Base-by-base conservation (phyloP, 2,888 invertebrate genomes). In the Heliconius cydno region DNA sequence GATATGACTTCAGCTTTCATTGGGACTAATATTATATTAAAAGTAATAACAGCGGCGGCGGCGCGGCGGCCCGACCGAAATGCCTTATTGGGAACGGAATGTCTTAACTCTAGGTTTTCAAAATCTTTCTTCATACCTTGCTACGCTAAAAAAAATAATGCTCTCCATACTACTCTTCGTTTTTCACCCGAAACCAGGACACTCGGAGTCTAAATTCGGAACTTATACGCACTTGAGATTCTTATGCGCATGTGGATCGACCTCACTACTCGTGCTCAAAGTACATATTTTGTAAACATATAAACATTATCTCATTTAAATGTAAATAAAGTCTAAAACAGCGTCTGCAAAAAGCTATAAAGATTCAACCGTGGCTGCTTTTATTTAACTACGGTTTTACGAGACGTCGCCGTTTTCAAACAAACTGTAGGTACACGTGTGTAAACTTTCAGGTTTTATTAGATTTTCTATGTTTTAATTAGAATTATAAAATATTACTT, bases 361-460 rank as follows among this genome's bases (percentile, higher is more conserved):
- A 72, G 28, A 72, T n/a, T n/a, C 46, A 71, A 28, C 25, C 52
- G n/a, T 13, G 30, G 57, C 67, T n/a, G 67, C 12, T 68, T 68
- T 38, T 34, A 68, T 68, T 68, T 38, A 38, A 68, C 67, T 68
- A 52, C 72, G 12, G 57, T 22, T 72, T 72, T 72, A 72, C 72
- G 52, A 57, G 57, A 10, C 30, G 30, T 28, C 70, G 70, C n/a
- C 60, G 41, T 46, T 70, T 28, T 28, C 15, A 65, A 65, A 28
- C 7, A 30, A 28, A 65, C 52, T 9, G 22, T 52, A 52, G 22
- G 52, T 22, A 52, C 52, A 52, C 2, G 46, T 19, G 19, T 19
- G 52, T 63, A 63, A 28, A 41, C 68, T 70, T 70, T n/a, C 19
- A 52, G 28, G 2, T 72, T 57, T 30, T n/a, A 57, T 72, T 72